Base-by-base conservation (phyloP, 1,140 invertebrate species). In the Pogonus chalceus region DNA sequence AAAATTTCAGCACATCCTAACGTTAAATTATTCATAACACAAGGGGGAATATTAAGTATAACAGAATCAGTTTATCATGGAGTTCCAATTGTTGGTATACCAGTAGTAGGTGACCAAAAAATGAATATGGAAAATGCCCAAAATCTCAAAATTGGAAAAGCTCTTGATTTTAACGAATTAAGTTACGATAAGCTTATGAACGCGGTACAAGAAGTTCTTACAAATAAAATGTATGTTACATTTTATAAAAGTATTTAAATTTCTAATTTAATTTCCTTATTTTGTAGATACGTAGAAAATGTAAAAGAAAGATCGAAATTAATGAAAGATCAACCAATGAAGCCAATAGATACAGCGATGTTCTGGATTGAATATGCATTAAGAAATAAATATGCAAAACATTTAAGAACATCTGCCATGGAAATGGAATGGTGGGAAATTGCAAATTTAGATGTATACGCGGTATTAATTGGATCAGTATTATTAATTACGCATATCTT, bases 361-460 rank as follows among this genome's bases (percentile, higher is more conserved):
- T 84, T 82, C 61, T 85, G 82, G 82, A 80, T 79, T 0, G 80
- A 84, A 67, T 83, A 84, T 56, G 80, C 84, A 0, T 70, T 84
- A 2, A 72, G 79, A 52, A 80, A 85, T 59, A 80, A 79, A 60
- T 82, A 82, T 0, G 80, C 81, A 2, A 74, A 75, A 52, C 81
- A 83, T 66, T 65, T 84, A 10, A 74, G 78, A 59, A 74, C 78
- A 4, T 73, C 79, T 1, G 77, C 76, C 0, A 73, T 79, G 51
- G 74, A 83, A 59, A 60, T 84, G 43, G 62, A 60, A 0, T 76
- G 74, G 71, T 78, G n/a, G n/a, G n/a, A n/a, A n/a, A n/a, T n/a
- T n/a, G 73, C n/a, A n/a, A n/a, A n/a, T n/a, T n/a, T n/a, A n/a
- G n/a, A n/a, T n/a, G 37, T 43, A 16, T 12, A 12, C 18, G 37